Conservation (phyloP, 2,888 invertebrate species). For the Agriopis aurantiaria region DNA sequence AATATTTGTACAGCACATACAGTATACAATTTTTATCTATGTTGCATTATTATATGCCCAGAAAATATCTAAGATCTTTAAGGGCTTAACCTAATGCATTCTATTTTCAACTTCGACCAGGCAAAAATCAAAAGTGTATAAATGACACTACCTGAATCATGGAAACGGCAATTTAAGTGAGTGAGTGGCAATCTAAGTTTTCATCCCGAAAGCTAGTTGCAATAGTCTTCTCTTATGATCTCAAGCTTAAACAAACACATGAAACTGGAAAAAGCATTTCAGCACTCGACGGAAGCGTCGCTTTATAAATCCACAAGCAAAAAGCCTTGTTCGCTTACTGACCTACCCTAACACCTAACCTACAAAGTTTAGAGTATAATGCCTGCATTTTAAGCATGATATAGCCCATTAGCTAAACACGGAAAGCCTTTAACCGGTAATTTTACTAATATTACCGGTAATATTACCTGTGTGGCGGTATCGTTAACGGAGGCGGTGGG, state of each 20-base stretch:
- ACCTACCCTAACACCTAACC: conserved; percentile 1
- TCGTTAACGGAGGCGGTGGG: conserved; percentile 85
- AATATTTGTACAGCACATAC: not conserved
- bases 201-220: not conserved
- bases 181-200: no score
- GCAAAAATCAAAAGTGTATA: no score
- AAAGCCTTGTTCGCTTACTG: conserved; percentile 1
- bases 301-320: conserved; percentile 4
- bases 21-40: not conserved
- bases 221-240: not conserved
- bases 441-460: conserved; percentile 22
- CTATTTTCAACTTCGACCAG: no score
- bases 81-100: no score
- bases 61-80: no score
- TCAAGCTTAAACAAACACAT: not conserved
- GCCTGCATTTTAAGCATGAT: conserved; percentile 21
- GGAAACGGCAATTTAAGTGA: no score
- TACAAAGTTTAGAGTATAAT: conserved; percentile 8
- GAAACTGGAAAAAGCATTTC: not conserved
- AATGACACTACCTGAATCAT: no score
- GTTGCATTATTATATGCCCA: no score
- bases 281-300: not conserved
- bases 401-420: conserved; percentile 32
- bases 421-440: conserved; percentile 37
- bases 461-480: conserved; percentile 82